phyloP scores from a whole-genome alignment of 2,113 vertebrate genomes.

The Pterocles gutturalis region DNA sequence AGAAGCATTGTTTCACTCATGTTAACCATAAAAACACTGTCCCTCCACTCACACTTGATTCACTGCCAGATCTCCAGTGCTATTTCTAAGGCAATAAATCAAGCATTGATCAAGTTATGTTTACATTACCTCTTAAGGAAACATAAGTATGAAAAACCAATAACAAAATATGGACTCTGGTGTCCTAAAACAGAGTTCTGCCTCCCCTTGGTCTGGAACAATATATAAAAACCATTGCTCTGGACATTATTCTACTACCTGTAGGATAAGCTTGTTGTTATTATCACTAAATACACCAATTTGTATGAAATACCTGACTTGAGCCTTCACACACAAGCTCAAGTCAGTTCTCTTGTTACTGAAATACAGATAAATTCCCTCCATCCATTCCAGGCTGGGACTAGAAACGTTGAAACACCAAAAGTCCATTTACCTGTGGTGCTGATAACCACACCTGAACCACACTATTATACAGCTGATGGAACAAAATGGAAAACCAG shows the following conservation, averaged over 20 bases:
- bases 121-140: constrained; percentile 14
- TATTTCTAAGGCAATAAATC: constrained; percentile 55
- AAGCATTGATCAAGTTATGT: background rate
- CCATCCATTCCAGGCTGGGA: background rate
- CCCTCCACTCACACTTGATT: background rate
- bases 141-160: background rate
- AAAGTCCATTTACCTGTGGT: background rate
- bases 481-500: background rate
- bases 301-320: background rate
- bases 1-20: constrained; percentile 39
- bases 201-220: background rate
- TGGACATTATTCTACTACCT: background rate
- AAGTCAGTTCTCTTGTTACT: background rate
- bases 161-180: background rate
- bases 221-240: background rate
- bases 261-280: background rate
- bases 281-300: background rate
- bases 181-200: background rate
- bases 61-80: constrained; percentile 5
- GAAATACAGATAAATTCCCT: background rate
- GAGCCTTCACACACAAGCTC: background rate
- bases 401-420: accelerated
- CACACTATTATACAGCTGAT: background rate
- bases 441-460: background rate
- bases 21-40: constrained; percentile 49